Evolutionary conservation across 1,140 invertebrate species (phyloP).

Genomic region (Drusus annulatus): DNA sequence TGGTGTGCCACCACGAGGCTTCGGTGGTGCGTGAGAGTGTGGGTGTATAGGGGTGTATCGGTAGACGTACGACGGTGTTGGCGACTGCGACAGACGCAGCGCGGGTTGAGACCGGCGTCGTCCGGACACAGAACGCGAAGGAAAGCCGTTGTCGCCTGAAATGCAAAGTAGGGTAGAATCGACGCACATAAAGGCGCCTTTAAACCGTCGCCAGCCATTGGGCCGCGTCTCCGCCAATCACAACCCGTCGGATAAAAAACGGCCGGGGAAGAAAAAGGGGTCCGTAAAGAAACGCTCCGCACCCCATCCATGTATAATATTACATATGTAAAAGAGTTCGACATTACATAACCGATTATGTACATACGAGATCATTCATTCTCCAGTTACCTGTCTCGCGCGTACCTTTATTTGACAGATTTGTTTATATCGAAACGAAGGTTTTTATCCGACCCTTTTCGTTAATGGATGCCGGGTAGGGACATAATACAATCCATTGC

Average conservation of each 20-base stretch:
- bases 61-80: background rate
- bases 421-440: constrained; percentile 49
- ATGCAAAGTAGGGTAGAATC: constrained; percentile 60
- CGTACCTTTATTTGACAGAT: constrained; percentile 46
- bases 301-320: constrained; percentile 49
- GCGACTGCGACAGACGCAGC: background rate
- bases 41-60: background rate
- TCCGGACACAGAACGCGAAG: background rate
- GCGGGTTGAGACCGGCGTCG: no score
- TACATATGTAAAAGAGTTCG: constrained; percentile 47
- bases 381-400: constrained; percentile 32
- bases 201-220: constrained; percentile 50
- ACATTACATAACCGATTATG: constrained; percentile 18
- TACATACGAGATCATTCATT: constrained; percentile 45
- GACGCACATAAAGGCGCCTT: constrained; percentile 57
- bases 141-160: constrained; percentile 57
- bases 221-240: constrained; percentile 53
- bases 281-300: constrained; percentile 53
- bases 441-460: constrained; percentile 40
- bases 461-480: constrained; percentile 36
- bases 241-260: constrained; percentile 49
- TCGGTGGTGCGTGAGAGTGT: background rate
- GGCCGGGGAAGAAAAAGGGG: constrained; percentile 53
- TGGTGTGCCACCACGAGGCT: background rate
- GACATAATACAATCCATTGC: constrained; percentile 40